Conservation (phyloP, 2,797 vertebrate genomes). For the Mallotus villosus region DNA sequence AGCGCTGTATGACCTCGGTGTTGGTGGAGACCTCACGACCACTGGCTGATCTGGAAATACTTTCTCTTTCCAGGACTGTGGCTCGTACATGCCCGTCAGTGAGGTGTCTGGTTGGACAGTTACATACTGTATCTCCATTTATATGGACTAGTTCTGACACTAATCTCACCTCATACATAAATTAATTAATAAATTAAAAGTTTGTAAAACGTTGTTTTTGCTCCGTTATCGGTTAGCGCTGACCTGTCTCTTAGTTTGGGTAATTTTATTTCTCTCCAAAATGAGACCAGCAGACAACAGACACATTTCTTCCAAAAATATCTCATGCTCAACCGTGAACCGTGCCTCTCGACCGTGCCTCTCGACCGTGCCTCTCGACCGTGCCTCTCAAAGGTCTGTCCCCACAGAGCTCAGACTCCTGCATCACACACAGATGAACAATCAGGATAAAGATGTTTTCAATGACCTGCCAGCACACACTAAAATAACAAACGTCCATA, state of each 20-base stretch:
- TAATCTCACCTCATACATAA: too few relatives aligned
- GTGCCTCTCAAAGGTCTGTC: conserved; percentile 34
- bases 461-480: conserved; percentile 44
- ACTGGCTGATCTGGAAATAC: not conserved
- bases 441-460: conserved; percentile 62
- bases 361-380: conserved; percentile 38
- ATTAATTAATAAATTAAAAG: too few relatives aligned
- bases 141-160: too few relatives aligned
- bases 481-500: conserved; percentile 44
- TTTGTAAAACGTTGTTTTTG: not conserved
- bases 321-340: conserved; percentile 50
- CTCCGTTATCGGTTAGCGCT: conserved; percentile 51
- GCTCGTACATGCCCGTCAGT: not conserved
- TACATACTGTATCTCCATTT: not conserved
- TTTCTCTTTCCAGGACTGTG: not conserved
- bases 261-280: not conserved
- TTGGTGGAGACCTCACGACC: not conserved
- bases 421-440: conserved; percentile 54
- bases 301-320: conserved; percentile 35
- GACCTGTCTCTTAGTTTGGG: conserved; percentile 17
- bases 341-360: conserved; percentile 38
- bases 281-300: not conserved
- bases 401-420: conserved; percentile 35
- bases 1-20: not conserved
- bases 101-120: not conserved